Evolutionary conservation across 1,140 invertebrate species (phyloP), one percentile per base, ranked within the genome.

Genomic region (Oreohelix idahoensis): DNA sequence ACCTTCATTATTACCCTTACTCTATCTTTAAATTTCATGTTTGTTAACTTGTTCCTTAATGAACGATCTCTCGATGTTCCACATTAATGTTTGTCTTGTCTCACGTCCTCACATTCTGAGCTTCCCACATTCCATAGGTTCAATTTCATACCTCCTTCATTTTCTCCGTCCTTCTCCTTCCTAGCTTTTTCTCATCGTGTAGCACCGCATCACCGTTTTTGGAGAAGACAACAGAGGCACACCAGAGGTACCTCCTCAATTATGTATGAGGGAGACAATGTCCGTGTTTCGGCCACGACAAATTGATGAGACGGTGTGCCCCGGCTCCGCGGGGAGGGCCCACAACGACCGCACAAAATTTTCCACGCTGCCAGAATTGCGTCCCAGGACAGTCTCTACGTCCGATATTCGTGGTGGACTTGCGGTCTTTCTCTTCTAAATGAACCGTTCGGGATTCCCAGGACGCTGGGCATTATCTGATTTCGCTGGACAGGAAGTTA

Each of bases 211-310:
- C 20, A 2, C 20, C 10, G 23, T 5, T 10, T 11, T n/a, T n/a
- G 29, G 29, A 71, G 69, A 35, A 36, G 69, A 71, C 69, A 39
- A 1, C 4, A 35, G n/a, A 11, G n/a, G 63, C 8, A 5, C 74
- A 20, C 74, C 45, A 29, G 42, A 29, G 74, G n/a, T 76, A 53
- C 74, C 74, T 76, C 74, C 53, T 76, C 49, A 76, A 76, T 76
- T 76, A 76, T 76, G 74, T 32, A 76, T 76, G 74, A 76, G n/a
- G 45, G 74, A 35, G 74, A 35, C 29, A 39, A 1, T 45, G 23
- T 29, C 45, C 74, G 23, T 32, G 39, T 76, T n/a, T 0, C 45
- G 29, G 42, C 45, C 39, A 66, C 42, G 42, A 53, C 45, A 76
- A 76, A 51, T 51, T 76, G n/a, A 76, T 51, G 74, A 51, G 74